phyloP scores from a whole-genome alignment of 2,888 invertebrate genomes.

The Macrosiphum euphorbiae region DNA sequence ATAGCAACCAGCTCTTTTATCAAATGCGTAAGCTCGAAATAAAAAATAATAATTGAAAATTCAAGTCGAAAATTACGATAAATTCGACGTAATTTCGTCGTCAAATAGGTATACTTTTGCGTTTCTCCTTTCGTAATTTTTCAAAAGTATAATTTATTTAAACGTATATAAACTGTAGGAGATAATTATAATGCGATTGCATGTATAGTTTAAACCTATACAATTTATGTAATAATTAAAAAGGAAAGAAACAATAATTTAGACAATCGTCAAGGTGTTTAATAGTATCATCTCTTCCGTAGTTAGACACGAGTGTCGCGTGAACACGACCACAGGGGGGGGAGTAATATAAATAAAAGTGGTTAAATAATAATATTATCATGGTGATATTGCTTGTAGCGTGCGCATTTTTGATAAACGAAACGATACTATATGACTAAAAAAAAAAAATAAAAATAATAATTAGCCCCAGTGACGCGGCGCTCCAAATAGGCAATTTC shows the following conservation, averaged over 20 bases:
- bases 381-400: not conserved
- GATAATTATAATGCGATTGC: not conserved
- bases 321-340: not conserved
- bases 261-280: not conserved
- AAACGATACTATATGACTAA: not conserved
- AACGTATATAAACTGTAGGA: not conserved
- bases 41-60: not conserved
- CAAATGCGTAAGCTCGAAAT: not conserved
- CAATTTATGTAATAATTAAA: not conserved
- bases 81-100: not conserved
- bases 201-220: not conserved
- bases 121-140: not conserved
- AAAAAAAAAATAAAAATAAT: not conserved
- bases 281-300: not conserved
- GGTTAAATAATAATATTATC: not conserved
- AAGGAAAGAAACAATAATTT: not conserved
- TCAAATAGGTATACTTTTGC: not conserved
- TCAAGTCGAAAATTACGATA: not conserved
- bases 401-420: not conserved
- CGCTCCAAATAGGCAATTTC: constrained; percentile 41
- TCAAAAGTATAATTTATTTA: not conserved
- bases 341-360: not conserved
- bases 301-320: not conserved
- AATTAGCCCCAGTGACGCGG: not conserved
- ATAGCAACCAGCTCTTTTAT: not conserved